Evolutionary conservation across 2,888 invertebrate species (phyloP), one percentile per base, ranked within the genome.

Genomic region (Phortica magna): DNA sequence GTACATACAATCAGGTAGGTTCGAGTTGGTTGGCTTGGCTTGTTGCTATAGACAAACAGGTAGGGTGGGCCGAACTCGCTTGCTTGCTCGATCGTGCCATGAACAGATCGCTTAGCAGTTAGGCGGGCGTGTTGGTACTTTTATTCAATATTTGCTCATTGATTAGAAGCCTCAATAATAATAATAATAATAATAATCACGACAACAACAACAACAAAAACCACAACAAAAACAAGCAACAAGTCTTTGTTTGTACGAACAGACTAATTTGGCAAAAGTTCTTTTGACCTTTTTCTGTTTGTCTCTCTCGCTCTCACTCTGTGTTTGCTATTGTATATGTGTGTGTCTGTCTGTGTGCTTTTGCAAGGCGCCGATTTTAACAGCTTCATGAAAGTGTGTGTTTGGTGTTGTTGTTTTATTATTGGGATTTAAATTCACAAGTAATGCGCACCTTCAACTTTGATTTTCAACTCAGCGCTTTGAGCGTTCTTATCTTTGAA

Each of bases 91-190:
- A 12, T 61, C 19, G 17, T 61, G 17, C 7, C 22, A 22, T 61
- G 7, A n/a, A 53, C 43, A 71, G 39, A 71, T 53, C 22, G 22
- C 41, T 64, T 67, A n/a, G 67, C 31, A 31, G 71, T 75, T 48
- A 77, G 77, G 74, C 77, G 73, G 73, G 73, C 77, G 79, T 48
- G 64, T 64, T 48, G 57, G 48, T 48, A 12, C 61, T 61, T 61
- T 22, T 61, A 17, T 22, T n/a, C 48, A 74, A 74, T 65, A 48
- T 74, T 64, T 74, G 74, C 71, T 70, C 22, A 59, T 19, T 75
- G 55, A 61, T 68, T 68, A 57, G 19, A 31, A 48, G 14, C 14
- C 14, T 12, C 14, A 48, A 48, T 48, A 48, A 48, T 48, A 48
- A 14, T 14, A 48, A 14, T 48, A 48, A 48, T 14, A 48, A 48